A percentile compares a stretch with the other conserved stretches of the same genome.
Evolutionary conservation across 2,888 invertebrate species (phyloP).

Genomic region (Agrilus cyanescens): DNA sequence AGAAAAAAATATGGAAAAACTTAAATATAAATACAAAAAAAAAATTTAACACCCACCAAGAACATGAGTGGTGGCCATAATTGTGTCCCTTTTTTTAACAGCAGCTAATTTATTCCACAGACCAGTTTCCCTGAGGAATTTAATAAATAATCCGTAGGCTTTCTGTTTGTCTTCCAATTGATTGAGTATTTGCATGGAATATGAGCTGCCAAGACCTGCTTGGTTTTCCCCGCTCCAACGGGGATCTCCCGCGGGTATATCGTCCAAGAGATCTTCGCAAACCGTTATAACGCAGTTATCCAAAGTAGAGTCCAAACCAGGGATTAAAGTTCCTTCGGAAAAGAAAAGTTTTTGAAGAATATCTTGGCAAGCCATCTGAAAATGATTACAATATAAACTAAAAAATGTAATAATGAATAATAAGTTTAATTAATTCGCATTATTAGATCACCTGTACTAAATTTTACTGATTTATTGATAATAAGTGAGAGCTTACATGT

Average conservation of each 20-base stretch:
- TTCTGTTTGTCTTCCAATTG: constrained; percentile 82
- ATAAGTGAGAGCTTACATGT: constrained; percentile 18
- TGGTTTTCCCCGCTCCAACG: constrained; percentile 41
- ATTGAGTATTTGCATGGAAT: constrained; percentile 71
- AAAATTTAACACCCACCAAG: constrained; percentile 15
- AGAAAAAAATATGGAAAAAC: constrained; percentile 28
- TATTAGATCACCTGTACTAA: too few species aligned
- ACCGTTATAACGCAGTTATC: constrained; percentile 53
- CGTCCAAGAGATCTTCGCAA: constrained; percentile 71
- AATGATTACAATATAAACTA: constrained; percentile 11
- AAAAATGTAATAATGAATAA: neutral
- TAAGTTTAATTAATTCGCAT: too few species aligned
- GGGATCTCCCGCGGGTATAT: constrained; percentile 82
- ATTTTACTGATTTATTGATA: neutral
- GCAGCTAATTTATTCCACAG: constrained; percentile 51
- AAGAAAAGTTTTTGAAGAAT: constrained; percentile 39
- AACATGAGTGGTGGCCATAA: constrained; percentile 42
- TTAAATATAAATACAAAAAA: neutral
- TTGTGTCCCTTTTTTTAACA: constrained; percentile 29
- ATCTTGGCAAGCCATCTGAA: constrained; percentile 35
- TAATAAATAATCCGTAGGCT: constrained; percentile 63
- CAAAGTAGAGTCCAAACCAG: constrained; percentile 38
- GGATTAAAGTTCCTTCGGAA: constrained; percentile 28
- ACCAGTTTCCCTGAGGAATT: constrained; percentile 59
- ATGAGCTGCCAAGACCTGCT: constrained; percentile 54